phyloP scores from a whole-genome alignment of 2,888 invertebrate genomes.

The Chymomyza caudatula region DNA sequence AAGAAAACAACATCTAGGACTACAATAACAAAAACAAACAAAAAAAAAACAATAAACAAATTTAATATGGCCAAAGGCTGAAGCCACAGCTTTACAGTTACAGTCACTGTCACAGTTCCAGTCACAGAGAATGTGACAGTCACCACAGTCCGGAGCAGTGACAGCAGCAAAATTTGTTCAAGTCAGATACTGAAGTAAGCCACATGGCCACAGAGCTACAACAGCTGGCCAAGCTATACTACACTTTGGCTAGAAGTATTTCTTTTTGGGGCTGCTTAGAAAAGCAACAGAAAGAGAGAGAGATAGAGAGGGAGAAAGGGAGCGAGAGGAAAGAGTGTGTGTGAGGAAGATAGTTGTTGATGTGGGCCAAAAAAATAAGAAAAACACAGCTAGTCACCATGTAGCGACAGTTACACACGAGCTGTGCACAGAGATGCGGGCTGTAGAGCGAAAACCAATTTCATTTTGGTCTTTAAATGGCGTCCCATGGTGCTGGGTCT shows the following conservation, averaged over 20 bases:
- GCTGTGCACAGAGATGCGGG: not conserved
- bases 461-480: slow-evolving; percentile 38
- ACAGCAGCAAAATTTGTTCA: not conserved
- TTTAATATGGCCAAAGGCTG: slow-evolving; percentile 1
- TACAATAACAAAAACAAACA: slow-evolving; percentile 15
- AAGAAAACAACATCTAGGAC: slow-evolving; percentile 24
- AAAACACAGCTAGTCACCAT: not conserved
- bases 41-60: slow-evolving; percentile 14
- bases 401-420: slow-evolving; percentile 8
- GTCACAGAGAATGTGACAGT: not conserved
- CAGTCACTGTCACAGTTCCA: not conserved
- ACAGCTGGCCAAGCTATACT: not conserved
- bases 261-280: no score
- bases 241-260: no score
- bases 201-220: not conserved
- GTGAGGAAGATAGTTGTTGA: not conserved
- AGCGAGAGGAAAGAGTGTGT: no score
- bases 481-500: not conserved
- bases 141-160: not conserved
- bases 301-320: no score
- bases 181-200: not conserved
- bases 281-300: not conserved
- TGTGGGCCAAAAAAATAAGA: not conserved
- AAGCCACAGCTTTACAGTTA: not conserved
- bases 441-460: slow-evolving; percentile 46